These are phyloP conservation scores for Umimayanthus kanabou DNA, from an alignment of 92 coral and sea anemone species.

Conservation along the genomic window DNA sequence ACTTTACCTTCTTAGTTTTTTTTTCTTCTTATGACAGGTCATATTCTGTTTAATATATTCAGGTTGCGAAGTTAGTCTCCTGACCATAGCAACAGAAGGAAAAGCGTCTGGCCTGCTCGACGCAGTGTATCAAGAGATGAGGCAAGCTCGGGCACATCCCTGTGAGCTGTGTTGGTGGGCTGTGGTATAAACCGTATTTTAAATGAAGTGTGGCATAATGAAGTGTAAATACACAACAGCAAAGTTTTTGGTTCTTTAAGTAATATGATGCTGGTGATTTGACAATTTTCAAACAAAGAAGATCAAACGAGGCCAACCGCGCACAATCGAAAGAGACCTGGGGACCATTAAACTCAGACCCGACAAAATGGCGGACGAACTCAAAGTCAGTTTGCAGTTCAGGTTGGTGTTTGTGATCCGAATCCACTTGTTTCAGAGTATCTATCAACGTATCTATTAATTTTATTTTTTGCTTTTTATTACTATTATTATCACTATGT, in stretches of 20 bases:
- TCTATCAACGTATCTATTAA: background rate
- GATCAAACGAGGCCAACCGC: no score
- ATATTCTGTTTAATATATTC: background rate
- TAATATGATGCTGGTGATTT: no score
- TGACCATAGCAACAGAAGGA: background rate
- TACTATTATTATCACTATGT: no score
- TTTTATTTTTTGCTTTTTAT: background rate
- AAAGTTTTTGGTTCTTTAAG: no score
- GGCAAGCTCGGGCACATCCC: background rate
- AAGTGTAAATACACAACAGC: no score
- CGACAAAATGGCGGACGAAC: slow-evolving; percentile 84
- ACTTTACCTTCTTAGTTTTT: no score
- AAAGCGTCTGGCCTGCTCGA: background rate
- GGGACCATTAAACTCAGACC: background rate
- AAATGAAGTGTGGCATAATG: no score
- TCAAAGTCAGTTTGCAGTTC: slow-evolving; percentile 73
- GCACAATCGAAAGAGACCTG: background rate
- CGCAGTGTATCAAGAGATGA: background rate
- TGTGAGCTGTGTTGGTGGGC: background rate
- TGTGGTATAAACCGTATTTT: no score
- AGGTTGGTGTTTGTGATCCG: slow-evolving; percentile 52
- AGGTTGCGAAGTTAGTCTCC: background rate
- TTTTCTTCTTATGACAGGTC: background rate
- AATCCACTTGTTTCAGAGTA: background rate
- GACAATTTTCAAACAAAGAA: no score